Evolutionary conservation across 2,113 vertebrate species (phyloP).

Genomic region (Talpa occidentalis): DNA sequence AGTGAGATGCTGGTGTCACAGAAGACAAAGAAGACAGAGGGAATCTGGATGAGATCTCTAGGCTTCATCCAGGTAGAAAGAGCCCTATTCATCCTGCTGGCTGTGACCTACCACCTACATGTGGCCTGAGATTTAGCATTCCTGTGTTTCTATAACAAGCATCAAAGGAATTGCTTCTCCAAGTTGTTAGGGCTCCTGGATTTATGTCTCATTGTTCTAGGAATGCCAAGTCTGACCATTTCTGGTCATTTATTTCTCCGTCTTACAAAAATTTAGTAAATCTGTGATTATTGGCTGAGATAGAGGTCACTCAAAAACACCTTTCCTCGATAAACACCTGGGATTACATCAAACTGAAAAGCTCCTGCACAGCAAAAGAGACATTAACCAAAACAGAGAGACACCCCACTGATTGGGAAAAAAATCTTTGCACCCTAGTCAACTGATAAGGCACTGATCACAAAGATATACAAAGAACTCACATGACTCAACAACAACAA

Average conservation of each 20-base stretch:
- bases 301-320: neutral
- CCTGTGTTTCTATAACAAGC: neutral
- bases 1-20: neutral
- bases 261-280: neutral
- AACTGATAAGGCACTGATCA: too few relatives aligned
- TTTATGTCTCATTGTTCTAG: neutral
- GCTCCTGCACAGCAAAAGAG: too few relatives aligned
- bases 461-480: too few relatives aligned
- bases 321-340: too few relatives aligned
- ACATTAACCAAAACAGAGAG: too few relatives aligned
- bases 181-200: neutral
- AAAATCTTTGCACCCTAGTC: too few relatives aligned
- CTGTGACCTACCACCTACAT: accelerated
- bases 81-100: accelerated
- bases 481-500: too few relatives aligned
- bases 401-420: too few relatives aligned
- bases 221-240: neutral
- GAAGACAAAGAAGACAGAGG: neutral
- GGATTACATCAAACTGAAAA: too few relatives aligned
- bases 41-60: neutral
- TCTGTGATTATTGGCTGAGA: neutral
- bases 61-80: neutral
- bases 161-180: neutral
- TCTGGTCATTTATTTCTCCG: neutral
- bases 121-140: neutral